These are phyloP conservation scores for Brenthis daphne DNA, from an alignment of 2,888 invertebrate genomes.

Conservation along the genomic window DNA sequence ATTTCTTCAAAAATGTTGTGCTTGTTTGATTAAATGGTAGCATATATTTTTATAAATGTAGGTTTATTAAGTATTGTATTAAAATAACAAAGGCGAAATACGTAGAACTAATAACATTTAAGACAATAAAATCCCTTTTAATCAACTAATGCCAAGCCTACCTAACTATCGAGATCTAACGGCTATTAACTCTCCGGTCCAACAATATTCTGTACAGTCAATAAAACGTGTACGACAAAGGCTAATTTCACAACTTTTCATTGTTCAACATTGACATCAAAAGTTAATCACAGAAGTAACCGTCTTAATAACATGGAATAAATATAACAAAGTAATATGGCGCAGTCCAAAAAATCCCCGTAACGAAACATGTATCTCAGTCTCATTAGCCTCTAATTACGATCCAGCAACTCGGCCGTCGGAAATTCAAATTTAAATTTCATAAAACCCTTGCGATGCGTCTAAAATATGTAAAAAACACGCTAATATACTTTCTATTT, in stretches of 20 bases:
- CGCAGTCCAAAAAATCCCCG: constrained; percentile 55
- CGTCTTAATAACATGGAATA: constrained; percentile 3
- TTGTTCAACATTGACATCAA: background rate
- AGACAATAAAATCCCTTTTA: constrained; percentile 17
- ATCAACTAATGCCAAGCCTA: constrained; percentile 20
- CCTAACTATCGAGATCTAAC: constrained; percentile 15
- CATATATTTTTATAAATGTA: too few relatives aligned
- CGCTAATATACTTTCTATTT: constrained; percentile 44
- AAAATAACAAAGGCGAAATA: background rate
- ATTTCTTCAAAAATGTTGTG: too few relatives aligned
- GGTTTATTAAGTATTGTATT: background rate
- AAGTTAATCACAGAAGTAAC: constrained; percentile 5
- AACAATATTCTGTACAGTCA: constrained; percentile 8
- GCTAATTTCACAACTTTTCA: constrained; percentile 33
- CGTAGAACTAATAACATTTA: constrained; percentile 7
- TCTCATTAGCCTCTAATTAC: constrained; percentile 80
- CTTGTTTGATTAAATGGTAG: too few relatives aligned
- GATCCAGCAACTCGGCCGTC: constrained; percentile 53
- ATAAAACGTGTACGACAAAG: constrained; percentile 12
- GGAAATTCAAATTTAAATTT: constrained; percentile 78
- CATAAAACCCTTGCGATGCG: constrained; percentile 36
- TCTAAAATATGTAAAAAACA: constrained; percentile 42
- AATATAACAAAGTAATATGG: constrained; percentile 27
- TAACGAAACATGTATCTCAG: constrained; percentile 58
- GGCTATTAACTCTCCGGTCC: constrained; percentile 13